These are phyloP conservation scores for Oasisia sp. DNA, from an alignment of 2,888 invertebrate species.

Conservation along the genomic window DNA sequence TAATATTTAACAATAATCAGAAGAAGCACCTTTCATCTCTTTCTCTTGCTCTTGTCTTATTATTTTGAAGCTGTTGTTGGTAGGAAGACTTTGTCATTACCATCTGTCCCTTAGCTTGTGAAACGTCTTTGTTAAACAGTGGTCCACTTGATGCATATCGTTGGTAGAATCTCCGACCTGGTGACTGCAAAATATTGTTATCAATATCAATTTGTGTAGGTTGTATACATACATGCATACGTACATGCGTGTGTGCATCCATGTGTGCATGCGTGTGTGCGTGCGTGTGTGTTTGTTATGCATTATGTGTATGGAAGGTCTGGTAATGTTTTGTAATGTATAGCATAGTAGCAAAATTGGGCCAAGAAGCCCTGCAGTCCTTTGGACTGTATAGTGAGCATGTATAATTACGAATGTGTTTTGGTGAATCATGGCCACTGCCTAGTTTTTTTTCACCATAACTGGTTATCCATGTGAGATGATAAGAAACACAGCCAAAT, in stretches of 20 bases:
- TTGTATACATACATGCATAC: background rate
- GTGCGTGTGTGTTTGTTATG: background rate
- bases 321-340: background rate
- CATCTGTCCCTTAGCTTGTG: conserved; percentile 3
- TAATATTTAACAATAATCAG: background rate
- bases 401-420: no score
- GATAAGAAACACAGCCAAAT: no score
- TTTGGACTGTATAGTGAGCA: no score
- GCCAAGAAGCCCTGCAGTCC: no score
- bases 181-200: background rate
- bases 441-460: no score
- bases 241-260: no score
- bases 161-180: background rate
- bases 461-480: no score
- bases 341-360: no score
- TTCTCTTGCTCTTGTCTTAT: conserved; percentile 4
- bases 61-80: conserved; percentile 17
- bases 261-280: background rate
- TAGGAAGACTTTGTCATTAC: background rate
- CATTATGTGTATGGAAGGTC: background rate
- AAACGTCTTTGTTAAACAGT: background rate
- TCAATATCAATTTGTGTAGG: background rate
- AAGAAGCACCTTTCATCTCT: background rate
- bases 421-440: no score
- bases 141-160: background rate